Base-by-base conservation (phyloP, 2,888 invertebrate species). In the Cephus runcator region DNA sequence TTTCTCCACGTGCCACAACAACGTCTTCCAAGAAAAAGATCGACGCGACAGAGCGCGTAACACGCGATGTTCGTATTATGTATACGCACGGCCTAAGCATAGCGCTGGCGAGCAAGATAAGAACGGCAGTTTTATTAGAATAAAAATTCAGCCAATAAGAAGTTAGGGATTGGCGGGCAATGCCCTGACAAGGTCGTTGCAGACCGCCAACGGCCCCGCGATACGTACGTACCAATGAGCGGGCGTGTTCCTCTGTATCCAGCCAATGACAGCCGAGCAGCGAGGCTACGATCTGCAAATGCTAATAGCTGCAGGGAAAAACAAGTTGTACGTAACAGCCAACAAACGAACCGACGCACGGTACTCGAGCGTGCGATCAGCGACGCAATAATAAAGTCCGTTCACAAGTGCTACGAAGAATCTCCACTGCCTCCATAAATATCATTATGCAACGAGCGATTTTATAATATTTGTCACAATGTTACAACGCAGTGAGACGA, bases 261-360 rank as follows among this genome's bases (percentile, higher is more conserved):
- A 30, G 88, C 90, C 90, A 90, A 90, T 89, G 88, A 87, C 89
- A 87, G 88, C 87, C 87, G 88, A 88, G 88, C 87, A 90, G 89
- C 90, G 90, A 91, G 91, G 91, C 85, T 88, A 86, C 75, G 73
- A 77, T 82, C 86, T 87, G 88, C 88, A 88, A 85, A 86, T 87
- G 85, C 81, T 73, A 34, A 35, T n/a, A 6, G 74, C 35, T 73
- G 74, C 74, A 73, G 35, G 36, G 74, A 35, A 73, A 73, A 73
- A 73, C n/a, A 74, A 76, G 73, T 69, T 74, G 73, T 75, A 79
- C 69, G 73, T 71, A 40, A 78, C 73, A 73, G 69, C 74, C 36
- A 40, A 74, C 69, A 76, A 36, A 31, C 30, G 3, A 71, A 31
- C 3, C 31, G 31, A 71, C 31, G 33, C 71, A 31, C 71, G 71